These are phyloP conservation scores for Epistrophella euchroma DNA, from an alignment of 2,888 invertebrate genomes.

Conservation along the genomic window DNA sequence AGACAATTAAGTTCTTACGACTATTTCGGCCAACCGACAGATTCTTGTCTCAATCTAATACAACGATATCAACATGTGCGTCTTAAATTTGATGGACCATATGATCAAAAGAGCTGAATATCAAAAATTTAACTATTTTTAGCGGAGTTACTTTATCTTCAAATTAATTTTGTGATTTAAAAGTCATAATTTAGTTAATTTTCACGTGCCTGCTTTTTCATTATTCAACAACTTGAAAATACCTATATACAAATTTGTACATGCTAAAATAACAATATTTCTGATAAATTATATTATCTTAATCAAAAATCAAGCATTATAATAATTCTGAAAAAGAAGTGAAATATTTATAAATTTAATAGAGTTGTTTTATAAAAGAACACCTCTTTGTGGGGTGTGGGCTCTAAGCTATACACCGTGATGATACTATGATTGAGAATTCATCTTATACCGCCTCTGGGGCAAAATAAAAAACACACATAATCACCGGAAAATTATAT, in stretches of 20 bases:
- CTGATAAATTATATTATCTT: conserved; percentile 52
- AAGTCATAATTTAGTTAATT: too few relatives aligned
- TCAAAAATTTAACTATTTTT: too few relatives aligned
- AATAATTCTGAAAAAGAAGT: background rate
- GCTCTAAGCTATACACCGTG: background rate
- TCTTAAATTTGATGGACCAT: too few relatives aligned
- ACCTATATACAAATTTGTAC: background rate
- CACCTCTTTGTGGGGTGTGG: conserved; percentile 17
- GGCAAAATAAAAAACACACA: background rate
- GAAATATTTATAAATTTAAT: conserved; percentile 64
- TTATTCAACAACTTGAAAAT: background rate
- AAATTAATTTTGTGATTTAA: too few relatives aligned
- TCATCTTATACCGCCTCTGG: conserved; percentile 27
- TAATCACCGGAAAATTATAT: conserved; percentile 38
- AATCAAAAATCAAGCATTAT: conserved; percentile 43
- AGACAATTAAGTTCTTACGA: too few relatives aligned
- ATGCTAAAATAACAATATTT: conserved; percentile 21
- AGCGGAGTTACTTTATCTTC: too few relatives aligned
- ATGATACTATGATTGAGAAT: conserved; percentile 32
- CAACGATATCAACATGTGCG: too few relatives aligned
- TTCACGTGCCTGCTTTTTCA: background rate
- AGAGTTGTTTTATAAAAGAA: conserved; percentile 35
- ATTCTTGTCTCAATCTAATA: too few relatives aligned
- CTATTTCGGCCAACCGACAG: too few relatives aligned
- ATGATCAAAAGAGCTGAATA: too few relatives aligned